Evolutionary conservation across 2,113 vertebrate genomes (phyloP), one percentile per base, ranked within the genome.

Genomic region (Polypterus senegalus): DNA sequence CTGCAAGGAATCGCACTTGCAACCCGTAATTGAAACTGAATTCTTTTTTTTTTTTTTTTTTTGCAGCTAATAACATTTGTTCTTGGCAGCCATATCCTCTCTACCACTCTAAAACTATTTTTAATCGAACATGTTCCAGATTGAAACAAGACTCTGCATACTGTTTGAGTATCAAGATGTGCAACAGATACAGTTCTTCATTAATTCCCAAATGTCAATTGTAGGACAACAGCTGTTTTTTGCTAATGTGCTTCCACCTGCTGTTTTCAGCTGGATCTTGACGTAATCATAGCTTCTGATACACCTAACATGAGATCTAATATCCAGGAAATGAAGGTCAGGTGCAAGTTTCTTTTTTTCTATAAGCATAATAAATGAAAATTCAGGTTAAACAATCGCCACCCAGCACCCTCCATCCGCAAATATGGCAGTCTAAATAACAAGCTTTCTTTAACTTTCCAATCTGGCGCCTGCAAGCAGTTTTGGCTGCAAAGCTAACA

Each of bases 301-400:
- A 44, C 54, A 47, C 61, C 54, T 54, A 63, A 55, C 10, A 55
- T 55, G 10, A 55, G 54, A 47, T 48, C 61, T 57, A 54, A 57
- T 62, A 62, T 55, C 61, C 54, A 27, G 61, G 49, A 47, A 47
- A 55, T 47, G 48, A 62, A 62, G 61, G 61, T 55, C 53, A 48
- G 5, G 5, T 4, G 6, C 46, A 5, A 63, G 61, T 58, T 46
- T 8, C 60, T 53, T 61, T 53, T 9, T 10, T 55, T 9, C 43
- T 55, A 55, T 11, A 27, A 55, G 54, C 10, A 11, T 27, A 55
- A 9, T 55, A 10, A 9, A 10, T 27, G 10, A 11, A 55, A 55
- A 8, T 27, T 27, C 27, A 27, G 27, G 27, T 27, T 10, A 55
- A 55, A 10, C 54, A 55, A 55, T 10, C 27, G 27, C 27, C 27